phyloP scores from a whole-genome alignment of 1,140 invertebrate species.

The Anastrepha ludens region DNA sequence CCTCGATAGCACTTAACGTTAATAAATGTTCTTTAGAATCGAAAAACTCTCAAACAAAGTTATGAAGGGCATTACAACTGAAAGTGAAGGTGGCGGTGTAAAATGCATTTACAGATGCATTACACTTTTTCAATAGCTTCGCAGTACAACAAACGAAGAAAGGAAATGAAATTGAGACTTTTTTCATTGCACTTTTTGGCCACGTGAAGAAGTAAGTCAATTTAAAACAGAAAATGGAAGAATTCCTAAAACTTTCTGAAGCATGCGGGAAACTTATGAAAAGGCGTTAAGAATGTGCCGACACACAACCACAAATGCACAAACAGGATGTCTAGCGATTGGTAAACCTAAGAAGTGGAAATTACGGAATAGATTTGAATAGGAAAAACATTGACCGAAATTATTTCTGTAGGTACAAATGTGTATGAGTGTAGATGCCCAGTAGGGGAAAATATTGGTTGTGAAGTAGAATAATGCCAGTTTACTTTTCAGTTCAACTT shows the following conservation, averaged over 20 bases:
- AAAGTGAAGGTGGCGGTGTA: background rate
- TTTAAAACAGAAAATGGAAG: background rate
- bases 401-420: background rate
- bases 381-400: background rate
- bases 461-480: too few species aligned
- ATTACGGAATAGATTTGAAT: background rate
- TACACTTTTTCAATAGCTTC: background rate
- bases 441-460: background rate
- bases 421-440: background rate
- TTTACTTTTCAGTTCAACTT: too few species aligned
- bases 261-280: background rate
- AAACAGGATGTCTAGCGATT: background rate
- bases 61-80: background rate
- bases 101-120: background rate
- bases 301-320: background rate
- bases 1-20: background rate
- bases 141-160: background rate
- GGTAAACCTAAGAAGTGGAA: background rate
- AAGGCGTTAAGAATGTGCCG: background rate
- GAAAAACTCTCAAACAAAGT: conserved; percentile 5
- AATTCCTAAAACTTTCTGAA: background rate
- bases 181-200: background rate
- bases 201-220: background rate
- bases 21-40: background rate
- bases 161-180: background rate